Evolutionary conservation across 2,888 invertebrate species (phyloP), one percentile per base, ranked within the genome.

Genomic region (Rosalia funebris): DNA sequence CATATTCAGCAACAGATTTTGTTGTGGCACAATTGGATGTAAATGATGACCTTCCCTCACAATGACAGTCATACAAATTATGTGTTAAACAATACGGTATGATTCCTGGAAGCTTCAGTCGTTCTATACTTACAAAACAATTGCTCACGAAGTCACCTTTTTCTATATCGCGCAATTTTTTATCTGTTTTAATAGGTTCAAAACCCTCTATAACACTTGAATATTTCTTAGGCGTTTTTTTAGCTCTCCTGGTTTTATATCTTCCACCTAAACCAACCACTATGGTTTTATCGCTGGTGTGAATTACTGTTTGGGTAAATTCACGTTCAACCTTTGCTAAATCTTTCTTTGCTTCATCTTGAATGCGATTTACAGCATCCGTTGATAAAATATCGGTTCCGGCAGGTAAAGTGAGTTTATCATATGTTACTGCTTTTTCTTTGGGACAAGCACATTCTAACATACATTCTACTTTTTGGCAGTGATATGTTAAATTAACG

Each of bases 261-360:
- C 82, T 79, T 20, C 79, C 80, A 57, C 83, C 82, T 3, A 83
- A 80, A 61, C 88, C 88, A 19, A 90, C 82, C 5, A 90, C 78
- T 68, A 89, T 84, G 46, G 88, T 88, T 77, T 88, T 86, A 71
- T 89, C 85, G 17, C 86, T 87, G 7, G 87, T 85, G 37, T 88
- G 80, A 54, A 91, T 87, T 16, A 91, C 84, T 2, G 91, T 91
- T 70, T 90, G 89, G 11, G 88, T 89, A 78, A 91, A 91, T 73
- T 90, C 89, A 76, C 87, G 85, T 77, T 91, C 90, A 72, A 88
- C 70, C 76, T 86, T 88, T 0, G 90, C 87, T 61, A 91, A 79
- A 57, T 85, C 84, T 39, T 77, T 81, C 70, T 84, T 85, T 0
- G 83, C 83, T 73, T 84, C 81, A 67, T 83, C 82, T 63, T 86